These are phyloP conservation scores for Patella depressa DNA, from an alignment of 2,888 invertebrate species.

Conservation along the genomic window DNA sequence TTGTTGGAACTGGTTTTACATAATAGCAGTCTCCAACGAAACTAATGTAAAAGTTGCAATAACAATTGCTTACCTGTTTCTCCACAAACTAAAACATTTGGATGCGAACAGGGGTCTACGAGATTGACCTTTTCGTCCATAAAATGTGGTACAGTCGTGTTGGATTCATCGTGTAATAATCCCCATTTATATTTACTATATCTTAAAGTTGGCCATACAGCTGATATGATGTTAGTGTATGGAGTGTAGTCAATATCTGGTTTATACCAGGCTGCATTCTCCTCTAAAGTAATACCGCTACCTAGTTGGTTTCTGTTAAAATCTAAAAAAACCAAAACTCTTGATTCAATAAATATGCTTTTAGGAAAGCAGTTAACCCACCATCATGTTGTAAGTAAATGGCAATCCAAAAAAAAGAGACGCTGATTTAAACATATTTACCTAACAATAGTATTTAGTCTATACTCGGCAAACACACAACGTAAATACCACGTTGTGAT, in stretches of 20 bases:
- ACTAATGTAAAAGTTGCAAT: too few species aligned
- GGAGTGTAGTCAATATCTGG: constrained; percentile 37
- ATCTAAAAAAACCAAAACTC: neutral
- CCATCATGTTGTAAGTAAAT: too few species aligned
- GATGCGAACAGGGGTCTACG: constrained; percentile 13
- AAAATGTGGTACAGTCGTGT: neutral
- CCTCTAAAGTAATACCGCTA: constrained; percentile 17
- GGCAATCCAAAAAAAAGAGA: too few species aligned
- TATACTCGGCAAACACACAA: too few species aligned
- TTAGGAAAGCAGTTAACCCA: too few species aligned
- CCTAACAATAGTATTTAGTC: too few species aligned
- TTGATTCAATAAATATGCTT: too few species aligned
- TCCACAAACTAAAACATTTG: constrained; percentile 14
- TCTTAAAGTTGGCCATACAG: constrained; percentile 34
- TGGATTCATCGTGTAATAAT: constrained; percentile 19
- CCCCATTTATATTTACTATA: constrained; percentile 32
- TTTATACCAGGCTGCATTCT: constrained; percentile 26
- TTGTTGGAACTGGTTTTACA: too few species aligned
- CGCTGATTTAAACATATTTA: too few species aligned
- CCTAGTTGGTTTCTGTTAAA: neutral
- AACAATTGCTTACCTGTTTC: constrained; percentile 13
- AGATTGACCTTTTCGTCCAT: neutral
- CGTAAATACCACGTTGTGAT: too few species aligned
- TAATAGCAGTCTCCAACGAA: too few species aligned
- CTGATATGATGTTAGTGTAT: constrained; percentile 35